These are phyloP conservation scores for Herpailurus yagouaroundi DNA, from an alignment of 2,113 vertebrate genomes.

Conservation along the genomic window DNA sequence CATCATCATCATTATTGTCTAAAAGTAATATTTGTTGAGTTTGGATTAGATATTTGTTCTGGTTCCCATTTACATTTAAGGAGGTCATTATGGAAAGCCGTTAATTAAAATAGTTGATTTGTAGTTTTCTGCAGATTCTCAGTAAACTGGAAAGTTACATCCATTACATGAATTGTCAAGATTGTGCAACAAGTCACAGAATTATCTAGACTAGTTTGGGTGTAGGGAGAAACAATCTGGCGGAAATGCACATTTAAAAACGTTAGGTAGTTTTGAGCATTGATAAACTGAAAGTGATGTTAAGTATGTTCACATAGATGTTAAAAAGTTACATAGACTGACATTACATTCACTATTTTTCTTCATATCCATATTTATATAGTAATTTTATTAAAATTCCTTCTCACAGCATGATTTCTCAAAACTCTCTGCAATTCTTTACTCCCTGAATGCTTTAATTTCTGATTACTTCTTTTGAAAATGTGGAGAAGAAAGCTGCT, in stretches of 20 bases:
- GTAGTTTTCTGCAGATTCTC: not conserved
- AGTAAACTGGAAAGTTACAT: not conserved
- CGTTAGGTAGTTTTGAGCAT: not conserved
- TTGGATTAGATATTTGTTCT: not conserved
- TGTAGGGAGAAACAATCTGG: not conserved
- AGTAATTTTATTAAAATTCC: not conserved
- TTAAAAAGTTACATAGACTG: not conserved
- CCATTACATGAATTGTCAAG: not conserved
- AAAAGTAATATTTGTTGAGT: not conserved
- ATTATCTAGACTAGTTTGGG: not conserved
- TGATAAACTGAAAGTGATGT: not conserved
- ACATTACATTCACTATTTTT: not conserved
- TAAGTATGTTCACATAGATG: not conserved
- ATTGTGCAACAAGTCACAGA: not conserved
- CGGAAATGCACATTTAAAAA: not conserved
- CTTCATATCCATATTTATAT: not conserved
- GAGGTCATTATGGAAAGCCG: not conserved
- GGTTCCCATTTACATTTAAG: not conserved
- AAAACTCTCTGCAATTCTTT: not conserved
- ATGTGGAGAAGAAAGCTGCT: not conserved
- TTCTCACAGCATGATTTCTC: not conserved
- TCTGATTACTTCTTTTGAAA: not conserved
- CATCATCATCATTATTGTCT: not conserved
- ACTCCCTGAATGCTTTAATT: not conserved
- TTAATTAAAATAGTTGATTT: not conserved